These are phyloP conservation scores for Pipistrellus pipistrellus DNA, from an alignment of 2,797 vertebrate genomes.

Conservation along the genomic window DNA sequence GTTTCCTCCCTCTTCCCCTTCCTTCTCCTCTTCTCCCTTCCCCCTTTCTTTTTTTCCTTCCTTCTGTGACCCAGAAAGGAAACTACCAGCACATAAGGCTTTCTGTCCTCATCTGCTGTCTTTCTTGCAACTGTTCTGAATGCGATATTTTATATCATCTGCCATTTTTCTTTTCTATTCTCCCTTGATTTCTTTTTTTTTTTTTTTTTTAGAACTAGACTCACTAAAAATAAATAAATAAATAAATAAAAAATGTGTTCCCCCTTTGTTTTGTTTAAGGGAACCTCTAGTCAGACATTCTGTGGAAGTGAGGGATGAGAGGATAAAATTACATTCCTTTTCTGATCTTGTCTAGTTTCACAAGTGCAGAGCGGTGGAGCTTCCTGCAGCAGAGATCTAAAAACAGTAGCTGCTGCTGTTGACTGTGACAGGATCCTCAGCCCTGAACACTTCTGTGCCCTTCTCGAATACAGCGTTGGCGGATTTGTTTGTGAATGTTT, in stretches of 20 bases:
- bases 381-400: constrained; percentile 14
- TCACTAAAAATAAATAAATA: background rate
- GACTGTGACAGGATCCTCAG: background rate
- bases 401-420: background rate
- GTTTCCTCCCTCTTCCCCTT: background rate
- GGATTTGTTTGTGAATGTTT: constrained; percentile 80
- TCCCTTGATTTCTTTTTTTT: background rate
- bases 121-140: background rate
- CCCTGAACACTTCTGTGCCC: background rate
- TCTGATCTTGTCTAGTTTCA: background rate
- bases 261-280: constrained; percentile 37
- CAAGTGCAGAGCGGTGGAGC: background rate
- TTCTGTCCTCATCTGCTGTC: background rate
- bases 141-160: background rate
- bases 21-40: background rate
- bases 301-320: background rate
- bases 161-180: background rate
- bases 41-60: background rate
- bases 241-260: background rate
- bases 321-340: background rate
- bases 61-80: background rate
- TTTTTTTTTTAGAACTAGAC: background rate
- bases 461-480: constrained; percentile 11
- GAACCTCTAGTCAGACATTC: background rate
- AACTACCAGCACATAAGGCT: background rate